These are phyloP conservation scores for Drosophila limbata DNA, from an alignment of 2,888 invertebrate genomes.

Conservation along the genomic window DNA sequence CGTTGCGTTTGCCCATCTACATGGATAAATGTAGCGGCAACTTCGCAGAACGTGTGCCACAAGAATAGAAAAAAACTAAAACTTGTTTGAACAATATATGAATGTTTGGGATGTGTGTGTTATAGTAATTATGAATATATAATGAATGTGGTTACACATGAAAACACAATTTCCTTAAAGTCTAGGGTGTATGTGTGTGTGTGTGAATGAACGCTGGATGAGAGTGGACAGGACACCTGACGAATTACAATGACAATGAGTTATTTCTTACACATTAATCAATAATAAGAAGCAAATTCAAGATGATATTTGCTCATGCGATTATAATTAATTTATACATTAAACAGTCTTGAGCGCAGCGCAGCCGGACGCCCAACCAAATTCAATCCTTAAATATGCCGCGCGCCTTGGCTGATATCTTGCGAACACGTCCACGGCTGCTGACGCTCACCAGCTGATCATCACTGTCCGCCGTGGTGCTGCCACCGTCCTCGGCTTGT, in stretches of 20 bases:
- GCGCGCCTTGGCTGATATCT: slow-evolving; percentile 92
- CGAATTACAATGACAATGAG: slow-evolving; percentile 58
- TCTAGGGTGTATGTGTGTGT: slow-evolving; percentile 18
- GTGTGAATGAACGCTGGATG: slow-evolving; percentile 18
- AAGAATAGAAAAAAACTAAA: slow-evolving; percentile 16
- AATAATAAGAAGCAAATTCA: slow-evolving; percentile 72
- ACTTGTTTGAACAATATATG: slow-evolving; percentile 30
- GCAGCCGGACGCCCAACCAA: slow-evolving; percentile 49
- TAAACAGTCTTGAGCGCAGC: slow-evolving; percentile 70
- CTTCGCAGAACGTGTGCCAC: slow-evolving; percentile 11
- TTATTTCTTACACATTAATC: slow-evolving; percentile 77
- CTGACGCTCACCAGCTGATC: slow-evolving; percentile 87
- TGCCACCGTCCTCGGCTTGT: slow-evolving; percentile 36
- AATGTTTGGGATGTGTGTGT: slow-evolving; percentile 25
- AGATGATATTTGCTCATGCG: slow-evolving; percentile 37
- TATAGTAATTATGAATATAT: slow-evolving; percentile 23
- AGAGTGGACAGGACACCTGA: slow-evolving; percentile 46
- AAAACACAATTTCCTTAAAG: slow-evolving; percentile 46
- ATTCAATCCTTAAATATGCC: slow-evolving; percentile 87
- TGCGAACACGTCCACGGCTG: slow-evolving; percentile 93
- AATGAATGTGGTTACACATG: slow-evolving; percentile 50
- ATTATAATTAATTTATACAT: slow-evolving; percentile 74
- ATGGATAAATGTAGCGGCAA: slow-evolving; percentile 46
- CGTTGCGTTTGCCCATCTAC: slow-evolving; percentile 29
- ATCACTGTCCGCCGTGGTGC: slow-evolving; percentile 73